Evolutionary conservation across 2,888 invertebrate genomes (phyloP), one percentile per base, ranked within the genome.

Genomic region (Mesorhabditis spiculigera): DNA sequence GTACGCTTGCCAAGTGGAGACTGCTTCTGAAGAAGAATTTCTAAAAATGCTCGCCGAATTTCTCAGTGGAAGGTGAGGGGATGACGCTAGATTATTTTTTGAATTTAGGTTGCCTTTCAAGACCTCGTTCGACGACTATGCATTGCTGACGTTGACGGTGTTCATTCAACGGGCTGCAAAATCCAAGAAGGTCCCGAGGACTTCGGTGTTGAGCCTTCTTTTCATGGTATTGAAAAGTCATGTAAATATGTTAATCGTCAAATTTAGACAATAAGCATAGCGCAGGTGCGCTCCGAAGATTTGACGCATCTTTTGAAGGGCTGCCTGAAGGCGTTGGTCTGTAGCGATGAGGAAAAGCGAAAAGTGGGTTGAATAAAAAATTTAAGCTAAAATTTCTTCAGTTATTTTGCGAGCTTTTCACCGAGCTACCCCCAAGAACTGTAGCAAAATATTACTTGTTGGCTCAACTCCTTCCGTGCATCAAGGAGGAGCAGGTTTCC

Each of bases 401-500:
- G 58, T 50, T 50, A 10, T 50, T 50, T 50, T 10, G n/a, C n/a
- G 8, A 13, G 10, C n/a, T 50, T 50, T 50, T 13, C 58, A 50
- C 8, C 8, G 58, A 50, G 58, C 58, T 50, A 13, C 58, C 58
- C 8, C 58, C 58, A 50, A n/a, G 58, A 50, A 13, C n/a, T 50
- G 58, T 13, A n/a, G 8, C 58, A 50, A 50, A 50, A 50, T 50
- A 50, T 50, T 50, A 50, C n/a, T 50, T 50, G 58, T 50, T 50
- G 58, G 8, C 58, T 28, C 28, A 28, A 28, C 28, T 28, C 1
- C 28, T 28, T 28, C 28, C 28, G 28, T 28, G 28, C 28, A 28
- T 28, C 28, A 28, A 28, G 28, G 28, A 28, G 28, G 28, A 28
- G 28, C 28, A 28, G 28, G 28, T 28, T 28, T 28, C 28, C 28